Conservation (phyloP, 2,888 invertebrate genomes). For the Sinelater perroti region DNA sequence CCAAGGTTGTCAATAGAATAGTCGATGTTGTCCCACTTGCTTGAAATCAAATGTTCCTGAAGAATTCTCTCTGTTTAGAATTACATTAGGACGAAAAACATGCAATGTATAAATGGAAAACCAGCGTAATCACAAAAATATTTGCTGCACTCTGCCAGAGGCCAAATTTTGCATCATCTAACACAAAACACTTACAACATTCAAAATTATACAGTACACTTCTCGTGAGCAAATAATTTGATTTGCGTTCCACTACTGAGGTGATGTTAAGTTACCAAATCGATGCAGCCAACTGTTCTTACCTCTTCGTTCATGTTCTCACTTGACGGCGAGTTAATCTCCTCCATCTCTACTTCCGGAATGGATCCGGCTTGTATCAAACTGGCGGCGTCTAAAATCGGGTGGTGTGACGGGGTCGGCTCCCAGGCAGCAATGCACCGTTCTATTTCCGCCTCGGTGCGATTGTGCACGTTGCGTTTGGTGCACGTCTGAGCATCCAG, state of each 20-base stretch:
- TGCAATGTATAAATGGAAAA: slow-evolving; percentile 21
- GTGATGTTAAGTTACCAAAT: too few relatives aligned
- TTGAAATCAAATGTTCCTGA: slow-evolving; percentile 63
- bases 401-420: slow-evolving; percentile 81
- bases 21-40: slow-evolving; percentile 91
- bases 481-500: slow-evolving; percentile 80
- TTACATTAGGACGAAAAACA: slow-evolving; percentile 37
- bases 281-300: slow-evolving; percentile 42
- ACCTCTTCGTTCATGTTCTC: slow-evolving; percentile 63
- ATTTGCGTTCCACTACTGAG: too few relatives aligned
- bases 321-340: slow-evolving; percentile 52
- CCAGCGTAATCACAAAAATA: background rate
- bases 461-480: slow-evolving; percentile 85
- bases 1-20: slow-evolving; percentile 82
- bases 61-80: slow-evolving; percentile 51
- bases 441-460: slow-evolving; percentile 80
- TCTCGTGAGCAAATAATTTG: too few relatives aligned
- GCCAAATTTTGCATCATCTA: slow-evolving; percentile 2
- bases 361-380: slow-evolving; percentile 86
- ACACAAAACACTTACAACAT: slow-evolving; percentile 5
- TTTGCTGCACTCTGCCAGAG: slow-evolving; percentile 2
- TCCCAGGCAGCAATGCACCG: slow-evolving; percentile 77
- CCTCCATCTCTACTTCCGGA: slow-evolving; percentile 85
- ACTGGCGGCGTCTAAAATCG: slow-evolving; percentile 82
- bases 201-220: too few relatives aligned